These are phyloP conservation scores for Crotalus viridis DNA, from an alignment of 2,113 vertebrate species.

Conservation along the genomic window DNA sequence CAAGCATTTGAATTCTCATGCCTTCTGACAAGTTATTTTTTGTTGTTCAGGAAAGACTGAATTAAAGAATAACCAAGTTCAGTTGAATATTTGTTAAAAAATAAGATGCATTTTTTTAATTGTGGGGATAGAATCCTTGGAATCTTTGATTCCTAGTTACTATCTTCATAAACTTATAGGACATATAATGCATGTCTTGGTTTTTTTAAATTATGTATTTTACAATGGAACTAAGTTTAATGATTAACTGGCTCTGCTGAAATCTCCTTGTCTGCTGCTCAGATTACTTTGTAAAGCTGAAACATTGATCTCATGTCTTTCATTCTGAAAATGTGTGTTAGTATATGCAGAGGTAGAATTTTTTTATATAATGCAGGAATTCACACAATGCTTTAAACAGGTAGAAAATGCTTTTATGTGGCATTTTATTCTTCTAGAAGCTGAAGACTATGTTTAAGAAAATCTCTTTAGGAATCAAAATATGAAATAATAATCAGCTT, in stretches of 20 bases:
- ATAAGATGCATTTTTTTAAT: not conserved
- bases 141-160: not conserved
- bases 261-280: not conserved
- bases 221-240: not conserved
- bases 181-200: not conserved
- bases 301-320: not conserved
- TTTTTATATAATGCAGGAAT: constrained; percentile 12
- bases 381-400: not conserved
- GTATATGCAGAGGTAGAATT: not conserved
- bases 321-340: not conserved
- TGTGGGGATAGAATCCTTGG: not conserved
- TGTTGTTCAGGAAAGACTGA: not conserved
- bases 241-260: not conserved
- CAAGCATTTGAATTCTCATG: not conserved
- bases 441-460: constrained; percentile 22
- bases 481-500: not conserved
- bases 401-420: not conserved
- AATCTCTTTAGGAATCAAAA: not conserved
- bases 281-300: not conserved
- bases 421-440: not conserved
- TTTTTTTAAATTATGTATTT: not conserved
- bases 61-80: not conserved
- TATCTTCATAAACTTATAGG: not conserved
- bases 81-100: not conserved
- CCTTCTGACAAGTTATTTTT: not conserved